Evolutionary conservation across 2,888 invertebrate species (phyloP).

Genomic region (Spisula solida): DNA sequence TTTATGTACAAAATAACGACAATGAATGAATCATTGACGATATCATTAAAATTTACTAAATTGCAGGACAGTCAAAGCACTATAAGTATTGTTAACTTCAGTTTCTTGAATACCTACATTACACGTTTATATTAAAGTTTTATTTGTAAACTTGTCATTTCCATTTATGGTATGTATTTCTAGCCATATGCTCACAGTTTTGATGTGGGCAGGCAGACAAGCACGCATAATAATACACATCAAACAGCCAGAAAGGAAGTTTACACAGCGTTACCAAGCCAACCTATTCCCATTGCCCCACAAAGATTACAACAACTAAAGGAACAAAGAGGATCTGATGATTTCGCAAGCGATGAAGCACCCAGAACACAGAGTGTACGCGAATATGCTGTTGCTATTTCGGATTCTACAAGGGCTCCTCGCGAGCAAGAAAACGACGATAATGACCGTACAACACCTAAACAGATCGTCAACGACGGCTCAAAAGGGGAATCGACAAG

Average conservation of each 20-base stretch:
- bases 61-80: too few species aligned
- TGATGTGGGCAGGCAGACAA: not conserved
- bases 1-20: too few species aligned
- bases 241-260: slow-evolving; percentile 27
- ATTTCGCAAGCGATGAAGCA: not conserved
- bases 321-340: not conserved
- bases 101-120: too few species aligned
- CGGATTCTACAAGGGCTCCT: not conserved
- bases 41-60: too few species aligned
- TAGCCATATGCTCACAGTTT: slow-evolving; percentile 12
- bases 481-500: not conserved
- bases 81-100: too few species aligned
- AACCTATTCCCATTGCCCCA: not conserved
- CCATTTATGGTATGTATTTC: too few species aligned
- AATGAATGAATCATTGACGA: too few species aligned
- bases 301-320: slow-evolving; percentile 3
- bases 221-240: not conserved
- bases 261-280: not conserved
- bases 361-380: not conserved
- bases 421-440: not conserved
- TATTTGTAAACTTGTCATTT: too few species aligned
- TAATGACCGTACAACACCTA: slow-evolving; percentile 30
- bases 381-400: not conserved
- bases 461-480: not conserved
- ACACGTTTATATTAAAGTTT: too few species aligned